phyloP scores from a whole-genome alignment of 2,113 vertebrate genomes.

The Phainopepla nitens region DNA sequence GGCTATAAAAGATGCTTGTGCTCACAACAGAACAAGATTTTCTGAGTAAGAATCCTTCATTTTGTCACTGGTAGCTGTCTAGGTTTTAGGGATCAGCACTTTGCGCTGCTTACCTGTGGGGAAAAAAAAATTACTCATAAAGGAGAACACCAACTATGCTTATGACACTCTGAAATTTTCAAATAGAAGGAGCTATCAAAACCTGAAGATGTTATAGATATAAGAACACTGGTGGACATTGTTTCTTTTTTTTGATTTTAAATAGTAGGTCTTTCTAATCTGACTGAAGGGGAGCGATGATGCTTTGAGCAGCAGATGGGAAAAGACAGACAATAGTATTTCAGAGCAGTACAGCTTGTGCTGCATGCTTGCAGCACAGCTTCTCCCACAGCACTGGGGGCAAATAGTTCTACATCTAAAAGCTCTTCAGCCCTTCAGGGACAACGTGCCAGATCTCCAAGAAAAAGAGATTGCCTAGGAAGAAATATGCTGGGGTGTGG shows the following conservation, averaged over 20 bases:
- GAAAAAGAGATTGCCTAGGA: not conserved
- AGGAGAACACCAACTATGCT: not conserved
- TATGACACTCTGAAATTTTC: not conserved
- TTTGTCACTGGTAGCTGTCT: not conserved
- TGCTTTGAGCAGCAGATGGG: not conserved
- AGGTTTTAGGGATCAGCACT: not conserved
- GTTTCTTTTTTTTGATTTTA: not conserved
- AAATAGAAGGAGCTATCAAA: not conserved
- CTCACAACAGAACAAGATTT: not conserved
- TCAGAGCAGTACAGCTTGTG: not conserved
- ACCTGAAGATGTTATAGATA: not conserved
- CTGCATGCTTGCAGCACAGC: not conserved
- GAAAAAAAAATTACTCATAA: not conserved
- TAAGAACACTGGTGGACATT: not conserved
- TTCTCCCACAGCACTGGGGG: not conserved
- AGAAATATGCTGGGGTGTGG: not conserved
- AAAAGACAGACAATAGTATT: not conserved
- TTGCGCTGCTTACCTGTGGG: not conserved
- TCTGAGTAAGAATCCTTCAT: not conserved
- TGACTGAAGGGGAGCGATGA: not conserved
- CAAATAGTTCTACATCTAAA: not conserved
- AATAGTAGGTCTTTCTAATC: not conserved
- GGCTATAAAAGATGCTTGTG: not conserved
- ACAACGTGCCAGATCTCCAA: not conserved
- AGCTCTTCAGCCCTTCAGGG: not conserved